Percentiles rank a stretch among this genome's conserved stretches.
Evolutionary conservation across 2,797 vertebrate species (phyloP).

Genomic region (Hylomyscus alleni): DNA sequence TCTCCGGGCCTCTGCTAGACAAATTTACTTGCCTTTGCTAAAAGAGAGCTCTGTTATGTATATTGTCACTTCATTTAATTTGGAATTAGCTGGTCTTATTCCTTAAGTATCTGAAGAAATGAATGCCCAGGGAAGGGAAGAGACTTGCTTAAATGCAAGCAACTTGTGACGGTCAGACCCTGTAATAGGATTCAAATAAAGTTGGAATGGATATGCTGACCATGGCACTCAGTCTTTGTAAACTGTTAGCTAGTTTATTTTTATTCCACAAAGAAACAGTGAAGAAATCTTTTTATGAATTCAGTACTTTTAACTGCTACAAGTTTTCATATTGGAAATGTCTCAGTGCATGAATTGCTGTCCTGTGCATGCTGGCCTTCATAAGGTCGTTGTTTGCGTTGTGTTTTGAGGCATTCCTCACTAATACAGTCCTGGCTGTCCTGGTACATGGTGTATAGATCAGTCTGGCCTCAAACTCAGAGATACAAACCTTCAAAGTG

Average conservation of each 20-base stretch:
- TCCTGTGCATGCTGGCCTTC: not conserved
- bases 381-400: not conserved
- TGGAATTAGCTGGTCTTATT: slow-evolving; percentile 42
- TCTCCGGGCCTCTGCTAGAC: slow-evolving; percentile 20
- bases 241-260: slow-evolving; percentile 51
- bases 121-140: not conserved
- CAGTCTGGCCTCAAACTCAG: not conserved
- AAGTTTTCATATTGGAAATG: not conserved
- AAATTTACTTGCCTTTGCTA: slow-evolving; percentile 51
- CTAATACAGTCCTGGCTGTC: not conserved
- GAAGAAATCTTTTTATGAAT: slow-evolving; percentile 44
- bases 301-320: not conserved
- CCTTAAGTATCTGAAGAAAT: slow-evolving; percentile 59
- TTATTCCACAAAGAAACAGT: slow-evolving; percentile 28
- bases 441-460: not conserved
- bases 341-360: not conserved
- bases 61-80: slow-evolving; percentile 40
- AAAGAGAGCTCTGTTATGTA: slow-evolving; percentile 56
- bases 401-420: not conserved
- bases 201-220: slow-evolving; percentile 35
- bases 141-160: slow-evolving; percentile 46
- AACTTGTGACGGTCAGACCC: slow-evolving; percentile 15
- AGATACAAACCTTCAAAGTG: not conserved
- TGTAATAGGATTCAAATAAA: slow-evolving; percentile 33
- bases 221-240: slow-evolving; percentile 6